These are phyloP conservation scores for Centrocercus urophasianus DNA, from an alignment of 2,113 vertebrate genomes.

Conservation along the genomic window DNA sequence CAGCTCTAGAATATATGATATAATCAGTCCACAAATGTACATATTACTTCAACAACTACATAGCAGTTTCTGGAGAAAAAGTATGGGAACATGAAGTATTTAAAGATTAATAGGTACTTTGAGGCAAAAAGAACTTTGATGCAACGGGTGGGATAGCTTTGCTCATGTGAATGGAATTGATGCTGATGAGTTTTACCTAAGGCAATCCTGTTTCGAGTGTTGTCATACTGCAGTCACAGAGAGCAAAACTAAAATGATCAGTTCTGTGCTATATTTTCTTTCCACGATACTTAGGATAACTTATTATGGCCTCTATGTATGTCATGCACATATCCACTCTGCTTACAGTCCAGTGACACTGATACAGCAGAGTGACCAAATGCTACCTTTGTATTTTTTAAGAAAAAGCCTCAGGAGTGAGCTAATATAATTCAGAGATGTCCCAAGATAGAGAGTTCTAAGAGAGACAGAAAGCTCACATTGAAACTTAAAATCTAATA, in stretches of 20 bases:
- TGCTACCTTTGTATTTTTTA: neutral
- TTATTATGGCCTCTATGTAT: neutral
- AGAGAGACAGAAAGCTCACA: neutral
- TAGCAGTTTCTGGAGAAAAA: neutral
- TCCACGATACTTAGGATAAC: neutral
- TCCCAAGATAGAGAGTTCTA: neutral
- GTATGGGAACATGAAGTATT: neutral
- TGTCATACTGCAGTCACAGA: neutral
- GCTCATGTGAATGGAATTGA: neutral
- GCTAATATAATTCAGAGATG: neutral
- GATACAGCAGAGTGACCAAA: neutral
- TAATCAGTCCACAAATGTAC: neutral
- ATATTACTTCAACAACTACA: neutral
- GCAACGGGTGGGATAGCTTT: accelerated
- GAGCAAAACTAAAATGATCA: neutral
- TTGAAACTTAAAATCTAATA: neutral
- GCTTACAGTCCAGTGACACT: neutral
- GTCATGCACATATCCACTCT: neutral
- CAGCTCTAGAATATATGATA: neutral
- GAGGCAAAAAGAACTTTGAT: neutral
- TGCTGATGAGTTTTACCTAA: neutral
- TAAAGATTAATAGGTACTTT: neutral
- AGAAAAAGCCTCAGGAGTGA: neutral
- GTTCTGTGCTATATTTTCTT: neutral
- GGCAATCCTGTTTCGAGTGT: neutral